Base-by-base conservation (phyloP, 2,113 vertebrate genomes). In the Leptobrachium leishanense region DNA sequence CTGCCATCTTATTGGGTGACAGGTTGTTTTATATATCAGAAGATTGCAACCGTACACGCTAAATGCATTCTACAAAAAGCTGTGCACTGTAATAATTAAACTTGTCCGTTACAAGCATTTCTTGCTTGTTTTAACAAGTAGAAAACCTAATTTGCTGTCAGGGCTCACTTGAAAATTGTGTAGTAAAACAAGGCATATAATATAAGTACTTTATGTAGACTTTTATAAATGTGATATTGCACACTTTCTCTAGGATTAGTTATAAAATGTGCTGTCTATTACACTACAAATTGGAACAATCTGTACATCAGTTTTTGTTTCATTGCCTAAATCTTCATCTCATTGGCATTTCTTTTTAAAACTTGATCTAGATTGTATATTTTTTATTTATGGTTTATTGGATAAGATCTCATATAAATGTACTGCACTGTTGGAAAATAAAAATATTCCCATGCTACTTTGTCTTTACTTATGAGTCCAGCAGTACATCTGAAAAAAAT, bases 341-440 rank as follows among this genome's bases (percentile, higher is more conserved):
- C 43, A 20, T 72, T 31, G 11, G 10, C 20, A 8, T 40, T 72
- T 72, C 11, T 75, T 69, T 81, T 83, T 74, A 62, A 54, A 6
- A 40, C 68, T 41, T 53, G 54, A 67, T 76, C 5, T 50, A 72
- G 0, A 42, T 75, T 82, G 72, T 75, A 76, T 62, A 67, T 79
- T 75, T 71, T 82, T 84, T 84, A 69, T 20, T 84, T 81, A 72
- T 90, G 84, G 87, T 91, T 89, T 82, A 68, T 41, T 84, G 88
- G 82, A 91, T 95, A 92, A 89, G 83, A 90, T 88, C 85, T 87
- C 82, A 88, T 91, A 92, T 87, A 76, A 84, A 88, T 92, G 86
- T 92, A 87, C 85, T 87, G 69, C 85, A 91, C 87, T 84, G 82
- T 11, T 72, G 82, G 84, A 88, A 91, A 93, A 94, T 95, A 93